Evolutionary conservation across 2,113 vertebrate genomes (phyloP).

Genomic region (Malurus cyaneus): DNA sequence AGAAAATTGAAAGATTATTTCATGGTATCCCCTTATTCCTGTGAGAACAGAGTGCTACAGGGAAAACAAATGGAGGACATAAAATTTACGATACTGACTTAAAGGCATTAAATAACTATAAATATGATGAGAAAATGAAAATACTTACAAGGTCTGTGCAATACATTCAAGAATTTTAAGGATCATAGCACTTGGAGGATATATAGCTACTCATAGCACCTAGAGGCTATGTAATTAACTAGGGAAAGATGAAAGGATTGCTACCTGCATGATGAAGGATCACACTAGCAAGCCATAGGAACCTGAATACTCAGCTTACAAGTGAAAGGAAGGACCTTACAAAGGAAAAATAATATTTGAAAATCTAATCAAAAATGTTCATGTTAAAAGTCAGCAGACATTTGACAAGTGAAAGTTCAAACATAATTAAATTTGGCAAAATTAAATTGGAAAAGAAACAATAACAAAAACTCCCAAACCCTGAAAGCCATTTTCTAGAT

Average conservation of each 20-base stretch:
- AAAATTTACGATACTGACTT: background rate
- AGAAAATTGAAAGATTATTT: background rate
- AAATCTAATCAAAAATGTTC: background rate
- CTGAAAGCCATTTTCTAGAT: background rate
- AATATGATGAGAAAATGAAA: background rate
- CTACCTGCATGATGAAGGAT: background rate
- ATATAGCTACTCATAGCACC: background rate
- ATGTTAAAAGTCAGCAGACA: background rate
- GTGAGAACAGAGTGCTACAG: background rate
- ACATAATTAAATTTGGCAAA: background rate
- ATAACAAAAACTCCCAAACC: background rate
- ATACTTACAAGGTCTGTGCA: background rate
- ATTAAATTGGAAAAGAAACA: background rate
- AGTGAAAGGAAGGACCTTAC: background rate
- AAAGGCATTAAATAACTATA: background rate
- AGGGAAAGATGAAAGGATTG: background rate
- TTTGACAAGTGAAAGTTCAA: background rate
- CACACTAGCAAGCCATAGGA: background rate
- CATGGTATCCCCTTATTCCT: background rate
- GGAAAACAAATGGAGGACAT: background rate
- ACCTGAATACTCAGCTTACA: background rate
- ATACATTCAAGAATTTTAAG: background rate
- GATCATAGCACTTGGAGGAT: background rate
- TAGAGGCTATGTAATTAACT: background rate
- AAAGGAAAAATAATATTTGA: background rate